phyloP scores from a whole-genome alignment of 2,797 vertebrate genomes.

The Sus cebifrons region DNA sequence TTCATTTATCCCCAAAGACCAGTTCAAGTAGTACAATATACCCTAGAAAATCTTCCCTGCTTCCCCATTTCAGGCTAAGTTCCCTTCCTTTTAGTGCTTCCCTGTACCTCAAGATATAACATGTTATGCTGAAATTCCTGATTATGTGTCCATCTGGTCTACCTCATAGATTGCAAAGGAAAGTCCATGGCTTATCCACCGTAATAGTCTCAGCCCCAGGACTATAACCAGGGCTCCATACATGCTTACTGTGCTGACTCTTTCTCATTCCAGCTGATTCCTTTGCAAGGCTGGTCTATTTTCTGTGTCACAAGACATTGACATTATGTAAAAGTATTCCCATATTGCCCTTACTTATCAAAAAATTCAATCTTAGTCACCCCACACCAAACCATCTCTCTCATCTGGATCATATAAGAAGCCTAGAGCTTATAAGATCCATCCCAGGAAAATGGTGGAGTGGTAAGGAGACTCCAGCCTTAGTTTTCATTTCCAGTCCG shows the following conservation, averaged over 20 bases:
- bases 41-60: background rate
- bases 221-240: background rate
- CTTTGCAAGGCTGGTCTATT: background rate
- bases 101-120: background rate
- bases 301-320: background rate
- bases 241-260: background rate
- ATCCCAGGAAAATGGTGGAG: background rate
- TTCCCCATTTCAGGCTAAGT: background rate
- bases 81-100: background rate
- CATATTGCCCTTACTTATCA: background rate
- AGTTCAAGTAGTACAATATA: background rate
- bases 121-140: background rate
- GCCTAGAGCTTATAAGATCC: background rate
- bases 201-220: background rate
- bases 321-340: background rate
- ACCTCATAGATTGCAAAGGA: background rate
- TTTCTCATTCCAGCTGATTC: constrained; percentile 10
- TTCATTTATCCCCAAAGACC: background rate
- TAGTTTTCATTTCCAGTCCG: background rate
- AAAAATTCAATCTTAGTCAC: background rate
- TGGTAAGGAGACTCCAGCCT: background rate
- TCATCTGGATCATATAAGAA: background rate
- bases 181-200: background rate
- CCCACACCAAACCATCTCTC: background rate
- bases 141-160: background rate